A percentile compares a stretch with the other conserved stretches of the same genome.
Conservation (phyloP, 1,140 invertebrate genomes). For the Microplitis demolitor region DNA sequence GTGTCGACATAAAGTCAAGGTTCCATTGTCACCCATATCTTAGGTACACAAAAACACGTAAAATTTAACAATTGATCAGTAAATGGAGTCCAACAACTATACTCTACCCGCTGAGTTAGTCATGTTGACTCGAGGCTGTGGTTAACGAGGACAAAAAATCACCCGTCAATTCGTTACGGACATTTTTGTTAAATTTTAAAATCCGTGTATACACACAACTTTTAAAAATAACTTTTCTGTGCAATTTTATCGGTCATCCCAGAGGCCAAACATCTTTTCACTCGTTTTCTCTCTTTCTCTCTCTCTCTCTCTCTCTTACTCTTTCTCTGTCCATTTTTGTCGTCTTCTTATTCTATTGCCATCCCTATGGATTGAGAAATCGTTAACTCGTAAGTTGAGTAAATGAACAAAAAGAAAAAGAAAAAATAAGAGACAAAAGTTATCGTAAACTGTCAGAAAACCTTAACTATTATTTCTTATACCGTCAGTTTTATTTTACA, state of each 20-base stretch:
- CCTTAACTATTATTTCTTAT: not conserved
- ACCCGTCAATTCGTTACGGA: slow-evolving; percentile 53
- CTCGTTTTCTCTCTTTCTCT: not conserved
- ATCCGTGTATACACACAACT: not conserved
- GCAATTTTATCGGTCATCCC: slow-evolving; percentile 28
- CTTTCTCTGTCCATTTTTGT: too few relatives aligned
- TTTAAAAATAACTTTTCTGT: not conserved
- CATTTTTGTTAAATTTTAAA: slow-evolving; percentile 26
- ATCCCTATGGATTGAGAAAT: too few relatives aligned
- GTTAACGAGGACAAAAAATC: slow-evolving; percentile 50
- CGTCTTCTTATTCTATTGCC: too few relatives aligned
- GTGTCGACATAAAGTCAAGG: slow-evolving; percentile 29
- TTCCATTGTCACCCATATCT: too few relatives aligned
- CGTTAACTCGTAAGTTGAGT: not conserved
- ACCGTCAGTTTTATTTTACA: not conserved
- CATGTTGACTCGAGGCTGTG: slow-evolving; percentile 52
- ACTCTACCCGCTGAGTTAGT: slow-evolving; percentile 43
- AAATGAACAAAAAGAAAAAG: too few relatives aligned
- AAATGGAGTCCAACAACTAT: too few relatives aligned
- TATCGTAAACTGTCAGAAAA: not conserved
- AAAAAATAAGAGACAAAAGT: too few relatives aligned
- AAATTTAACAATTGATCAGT: too few relatives aligned
- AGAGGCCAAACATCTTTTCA: slow-evolving; percentile 55
- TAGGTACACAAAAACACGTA: too few relatives aligned
- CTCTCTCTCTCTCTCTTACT: too few relatives aligned